Conservation (phyloP, 1,140 invertebrate species). For the Rhizoglyphus robini region DNA sequence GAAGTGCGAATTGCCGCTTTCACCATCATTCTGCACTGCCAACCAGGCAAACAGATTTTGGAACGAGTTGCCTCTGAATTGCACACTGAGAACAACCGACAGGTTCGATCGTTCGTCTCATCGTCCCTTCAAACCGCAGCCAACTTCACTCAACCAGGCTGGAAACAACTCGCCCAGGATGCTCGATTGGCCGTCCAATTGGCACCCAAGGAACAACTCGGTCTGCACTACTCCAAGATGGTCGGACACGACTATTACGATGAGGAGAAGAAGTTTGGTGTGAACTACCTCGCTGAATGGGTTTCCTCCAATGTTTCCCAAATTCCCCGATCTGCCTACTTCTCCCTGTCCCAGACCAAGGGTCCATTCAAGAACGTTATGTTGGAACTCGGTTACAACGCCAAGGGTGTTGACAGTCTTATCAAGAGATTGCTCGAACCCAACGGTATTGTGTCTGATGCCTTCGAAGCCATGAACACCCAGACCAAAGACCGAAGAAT, state of each 20-base stretch:
- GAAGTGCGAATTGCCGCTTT: conserved; percentile 26
- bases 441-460: conserved; percentile 9
- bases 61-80: conserved; percentile 24
- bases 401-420: conserved; percentile 22
- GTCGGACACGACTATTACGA: conserved; percentile 17
- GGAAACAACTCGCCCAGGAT: conserved; percentile 13
- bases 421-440: conserved; percentile 9
- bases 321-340: conserved; percentile 21
- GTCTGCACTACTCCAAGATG: conserved; percentile 19
- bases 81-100: conserved; percentile 22
- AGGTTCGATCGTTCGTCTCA: conserved; percentile 23
- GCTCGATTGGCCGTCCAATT: conserved; percentile 11
- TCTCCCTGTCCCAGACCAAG: background rate
- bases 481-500: conserved; percentile 7
- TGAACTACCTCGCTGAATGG: conserved; percentile 14
- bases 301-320: conserved; percentile 18
- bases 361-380: conserved; percentile 8
- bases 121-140: conserved; percentile 19
- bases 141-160: conserved; percentile 21
- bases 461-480: background rate
- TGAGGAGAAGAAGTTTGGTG: conserved; percentile 14
- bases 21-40: conserved; percentile 18
- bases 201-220: conserved; percentile 10
- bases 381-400: conserved; percentile 19
- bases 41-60: conserved; percentile 21